These are phyloP conservation scores for Limulus polyphemus DNA, from an alignment of 2,888 invertebrate species.

Conservation along the genomic window DNA sequence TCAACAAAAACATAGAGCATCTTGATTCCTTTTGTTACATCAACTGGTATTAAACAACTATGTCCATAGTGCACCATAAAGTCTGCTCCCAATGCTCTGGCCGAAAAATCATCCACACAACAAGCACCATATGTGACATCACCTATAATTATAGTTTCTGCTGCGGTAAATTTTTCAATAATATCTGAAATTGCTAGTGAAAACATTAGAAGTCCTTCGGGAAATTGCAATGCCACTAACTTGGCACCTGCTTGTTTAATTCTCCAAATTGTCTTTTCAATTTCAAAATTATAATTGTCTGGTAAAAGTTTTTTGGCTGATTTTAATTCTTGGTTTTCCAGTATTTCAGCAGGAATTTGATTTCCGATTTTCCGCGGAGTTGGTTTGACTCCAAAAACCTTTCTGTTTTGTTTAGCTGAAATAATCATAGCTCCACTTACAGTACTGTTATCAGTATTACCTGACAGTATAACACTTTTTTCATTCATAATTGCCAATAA, in stretches of 20 bases:
- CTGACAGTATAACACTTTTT: too few relatives aligned
- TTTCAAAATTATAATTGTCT: slow-evolving; percentile 92
- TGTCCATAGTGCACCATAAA: slow-evolving; percentile 94
- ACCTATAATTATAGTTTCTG: slow-evolving; percentile 91
- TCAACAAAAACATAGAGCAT: slow-evolving; percentile 97
- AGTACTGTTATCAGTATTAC: too few relatives aligned
- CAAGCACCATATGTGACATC: slow-evolving; percentile 99
- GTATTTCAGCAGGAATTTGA: slow-evolving; percentile 65
- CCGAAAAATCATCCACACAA: slow-evolving; percentile 94
- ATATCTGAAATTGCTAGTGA: slow-evolving; percentile 87
- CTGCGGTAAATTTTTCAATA: slow-evolving; percentile 68
- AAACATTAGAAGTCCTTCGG: slow-evolving; percentile 86
- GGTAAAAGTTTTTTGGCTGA: slow-evolving; percentile 64
- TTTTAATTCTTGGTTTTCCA: slow-evolving; percentile 59
- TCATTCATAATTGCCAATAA: too few relatives aligned
- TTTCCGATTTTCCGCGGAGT: slow-evolving; percentile 37
- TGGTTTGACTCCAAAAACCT: slow-evolving; percentile 12
- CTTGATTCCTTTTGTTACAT: slow-evolving; percentile 63
- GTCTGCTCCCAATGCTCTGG: slow-evolving; percentile 75
- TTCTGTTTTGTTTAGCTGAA: slow-evolving; percentile 16
- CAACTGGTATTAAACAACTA: slow-evolving; percentile 84
- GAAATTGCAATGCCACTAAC: slow-evolving; percentile 89
- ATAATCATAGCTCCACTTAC: slow-evolving; percentile 1
- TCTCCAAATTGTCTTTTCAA: slow-evolving; percentile 95
- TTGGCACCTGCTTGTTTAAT: slow-evolving; percentile 68